Conservation (phyloP, 2,888 invertebrate species). For the Chymomyza amoena region DNA sequence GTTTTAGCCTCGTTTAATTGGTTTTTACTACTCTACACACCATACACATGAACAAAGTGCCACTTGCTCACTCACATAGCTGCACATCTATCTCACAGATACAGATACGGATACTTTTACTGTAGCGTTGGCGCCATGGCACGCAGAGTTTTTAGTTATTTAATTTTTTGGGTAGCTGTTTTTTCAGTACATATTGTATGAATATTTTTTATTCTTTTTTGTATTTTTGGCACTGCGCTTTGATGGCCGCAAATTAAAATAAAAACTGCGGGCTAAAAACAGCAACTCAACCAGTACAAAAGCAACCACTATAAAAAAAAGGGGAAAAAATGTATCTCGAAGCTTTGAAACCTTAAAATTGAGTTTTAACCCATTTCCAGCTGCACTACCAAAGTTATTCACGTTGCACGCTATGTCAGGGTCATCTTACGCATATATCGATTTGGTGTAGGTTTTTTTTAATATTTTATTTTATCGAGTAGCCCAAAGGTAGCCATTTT, state of each 20-base stretch:
- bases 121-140: background rate
- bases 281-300: background rate
- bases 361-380: background rate
- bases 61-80: background rate
- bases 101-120: background rate
- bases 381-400: background rate
- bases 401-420: too few relatives aligned
- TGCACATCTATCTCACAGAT: background rate
- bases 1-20: background rate
- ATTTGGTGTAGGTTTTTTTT: too few relatives aligned
- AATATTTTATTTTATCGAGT: too few relatives aligned
- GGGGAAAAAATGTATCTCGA: background rate
- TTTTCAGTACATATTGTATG: background rate
- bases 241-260: constrained; percentile 4
- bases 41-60: background rate
- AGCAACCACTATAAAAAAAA: background rate
- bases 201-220: background rate
- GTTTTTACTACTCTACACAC: background rate
- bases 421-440: too few relatives aligned
- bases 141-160: background rate
- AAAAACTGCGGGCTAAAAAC: background rate
- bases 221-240: background rate
- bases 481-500: too few relatives aligned
- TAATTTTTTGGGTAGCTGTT: background rate
- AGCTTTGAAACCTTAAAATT: background rate